phyloP scores from a whole-genome alignment of 92 coral and sea anemone genomes.

The Muricea muricata region DNA sequence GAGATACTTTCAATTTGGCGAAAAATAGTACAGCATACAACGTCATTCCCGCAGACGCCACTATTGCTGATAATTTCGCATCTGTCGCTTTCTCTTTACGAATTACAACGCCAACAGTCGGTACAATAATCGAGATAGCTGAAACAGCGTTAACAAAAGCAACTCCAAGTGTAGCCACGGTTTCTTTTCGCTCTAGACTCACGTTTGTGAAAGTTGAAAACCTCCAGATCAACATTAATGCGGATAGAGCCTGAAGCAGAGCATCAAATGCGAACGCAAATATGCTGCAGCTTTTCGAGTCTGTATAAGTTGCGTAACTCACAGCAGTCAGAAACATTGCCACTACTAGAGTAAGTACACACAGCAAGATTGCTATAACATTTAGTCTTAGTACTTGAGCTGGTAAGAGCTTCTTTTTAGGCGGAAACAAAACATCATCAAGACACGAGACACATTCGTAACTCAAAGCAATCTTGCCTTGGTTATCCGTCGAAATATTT shows the following conservation, averaged over 20 bases:
- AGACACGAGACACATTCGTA: constrained; percentile 34
- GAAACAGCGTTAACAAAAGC: constrained; percentile 19
- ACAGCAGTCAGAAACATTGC: neutral
- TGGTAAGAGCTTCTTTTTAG: neutral
- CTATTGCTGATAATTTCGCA: constrained; percentile 1
- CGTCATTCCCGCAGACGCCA: neutral
- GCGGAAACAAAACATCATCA: constrained; percentile 29
- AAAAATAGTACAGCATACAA: neutral
- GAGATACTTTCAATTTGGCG: constrained; percentile 12
- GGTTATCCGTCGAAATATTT: neutral
- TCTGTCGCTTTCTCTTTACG: neutral
- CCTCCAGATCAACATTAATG: constrained; percentile 28
- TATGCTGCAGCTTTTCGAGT: constrained; percentile 22
- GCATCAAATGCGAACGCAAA: constrained; percentile 42
- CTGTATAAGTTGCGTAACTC: neutral
- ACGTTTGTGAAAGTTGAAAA: constrained; percentile 18
- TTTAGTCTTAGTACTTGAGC: neutral
- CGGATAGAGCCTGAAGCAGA: constrained; percentile 23
- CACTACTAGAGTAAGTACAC: constrained; percentile 17
- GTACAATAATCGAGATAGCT: constrained; percentile 19
- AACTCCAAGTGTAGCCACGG: constrained; percentile 24
- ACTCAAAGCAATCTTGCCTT: neutral
- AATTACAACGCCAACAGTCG: neutral
- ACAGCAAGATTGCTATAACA: constrained; percentile 7
- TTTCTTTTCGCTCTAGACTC: constrained; percentile 19